phyloP scores from a whole-genome alignment of 2,113 vertebrate species.

The Ceuthmochares aereus region DNA sequence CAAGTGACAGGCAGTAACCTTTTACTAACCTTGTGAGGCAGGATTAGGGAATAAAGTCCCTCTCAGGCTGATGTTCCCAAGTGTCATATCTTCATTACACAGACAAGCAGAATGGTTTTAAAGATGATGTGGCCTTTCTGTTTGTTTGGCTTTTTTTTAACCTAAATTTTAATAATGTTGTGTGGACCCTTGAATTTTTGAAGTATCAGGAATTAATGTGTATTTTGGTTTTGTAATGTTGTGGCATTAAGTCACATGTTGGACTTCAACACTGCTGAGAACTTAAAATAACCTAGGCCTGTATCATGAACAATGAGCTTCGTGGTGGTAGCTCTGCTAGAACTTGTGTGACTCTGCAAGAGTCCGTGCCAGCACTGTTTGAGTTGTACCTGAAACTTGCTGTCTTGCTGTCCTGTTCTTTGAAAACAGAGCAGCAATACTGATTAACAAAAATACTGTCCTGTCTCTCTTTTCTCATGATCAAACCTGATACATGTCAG shows the following conservation, averaged over 20 bases:
- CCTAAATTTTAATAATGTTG: not conserved
- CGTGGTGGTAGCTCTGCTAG: not conserved
- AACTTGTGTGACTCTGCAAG: not conserved
- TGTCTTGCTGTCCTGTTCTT: not conserved
- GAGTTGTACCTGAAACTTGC: not conserved
- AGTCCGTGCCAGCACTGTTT: not conserved
- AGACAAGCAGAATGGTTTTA: not conserved
- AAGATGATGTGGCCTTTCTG: not conserved
- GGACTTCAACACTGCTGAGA: not conserved
- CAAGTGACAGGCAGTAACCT: not conserved
- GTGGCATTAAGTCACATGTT: rapidly evolving
- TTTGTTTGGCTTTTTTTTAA: not conserved
- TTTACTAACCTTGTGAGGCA: not conserved
- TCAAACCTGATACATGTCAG: not conserved
- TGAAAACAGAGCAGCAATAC: not conserved
- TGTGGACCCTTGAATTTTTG: not conserved
- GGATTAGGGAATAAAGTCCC: not conserved
- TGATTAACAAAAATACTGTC: not conserved
- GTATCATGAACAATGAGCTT: not conserved
- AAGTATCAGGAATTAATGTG: not conserved
- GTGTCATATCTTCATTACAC: not conserved
- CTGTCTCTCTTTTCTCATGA: not conserved
- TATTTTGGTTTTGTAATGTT: not conserved
- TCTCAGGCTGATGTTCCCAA: not conserved
- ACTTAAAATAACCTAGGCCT: not conserved